Conservation (phyloP, 2,113 vertebrate genomes). For the Pedetes capensis region DNA sequence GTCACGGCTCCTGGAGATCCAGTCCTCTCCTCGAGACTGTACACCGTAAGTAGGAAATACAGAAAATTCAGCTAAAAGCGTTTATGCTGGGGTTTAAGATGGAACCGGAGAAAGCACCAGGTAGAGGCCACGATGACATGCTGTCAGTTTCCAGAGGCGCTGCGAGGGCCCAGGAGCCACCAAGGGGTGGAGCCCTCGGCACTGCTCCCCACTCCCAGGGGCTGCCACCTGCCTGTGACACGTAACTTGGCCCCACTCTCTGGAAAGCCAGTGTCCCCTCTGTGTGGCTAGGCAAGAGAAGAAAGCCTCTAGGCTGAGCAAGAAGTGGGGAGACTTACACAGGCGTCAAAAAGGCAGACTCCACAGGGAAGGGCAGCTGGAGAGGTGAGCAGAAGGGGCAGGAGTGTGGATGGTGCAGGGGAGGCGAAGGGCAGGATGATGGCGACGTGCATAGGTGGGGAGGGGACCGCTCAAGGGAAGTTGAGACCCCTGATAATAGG, state of each 20-base stretch:
- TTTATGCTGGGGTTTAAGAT: background rate
- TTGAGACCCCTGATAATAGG: too few species aligned
- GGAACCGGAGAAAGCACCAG: background rate
- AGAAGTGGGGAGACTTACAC: too few species aligned
- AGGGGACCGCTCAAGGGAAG: background rate
- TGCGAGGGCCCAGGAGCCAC: accelerated
- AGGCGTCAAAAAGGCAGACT: accelerated
- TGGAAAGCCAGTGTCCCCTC: background rate
- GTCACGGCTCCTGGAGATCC: background rate
- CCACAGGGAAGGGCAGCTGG: accelerated
- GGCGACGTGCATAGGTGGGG: too few species aligned
- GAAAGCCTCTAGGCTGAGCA: background rate
- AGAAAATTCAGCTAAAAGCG: background rate
- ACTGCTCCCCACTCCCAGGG: accelerated
- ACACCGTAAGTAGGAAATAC: background rate
- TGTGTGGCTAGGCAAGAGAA: background rate
- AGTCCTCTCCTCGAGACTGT: background rate
- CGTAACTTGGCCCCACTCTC: background rate
- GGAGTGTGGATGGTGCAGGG: too few species aligned
- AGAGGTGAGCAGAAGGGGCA: background rate
- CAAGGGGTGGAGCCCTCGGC: background rate
- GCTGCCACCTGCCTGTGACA: accelerated
- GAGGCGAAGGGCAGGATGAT: background rate
- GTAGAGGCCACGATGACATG: background rate
- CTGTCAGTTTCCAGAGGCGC: background rate